Evolutionary conservation across 2,113 vertebrate species (phyloP), one percentile per base, ranked within the genome.

Genomic region (Paratilapia polleni): DNA sequence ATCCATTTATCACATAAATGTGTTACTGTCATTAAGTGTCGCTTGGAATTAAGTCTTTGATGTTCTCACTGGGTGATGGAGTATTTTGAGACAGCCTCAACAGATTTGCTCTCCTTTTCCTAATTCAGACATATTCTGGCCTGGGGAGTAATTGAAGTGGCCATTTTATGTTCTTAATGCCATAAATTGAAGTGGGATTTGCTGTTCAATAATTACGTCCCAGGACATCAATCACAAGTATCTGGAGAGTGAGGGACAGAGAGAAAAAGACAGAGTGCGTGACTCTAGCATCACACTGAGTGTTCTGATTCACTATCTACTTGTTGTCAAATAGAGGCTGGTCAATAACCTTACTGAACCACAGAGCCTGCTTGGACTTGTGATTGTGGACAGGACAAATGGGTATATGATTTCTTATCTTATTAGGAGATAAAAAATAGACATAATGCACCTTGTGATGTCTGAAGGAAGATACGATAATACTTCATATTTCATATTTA

Each of bases 181-280:
- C 70, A 86, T 82, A 81, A 90, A 91, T 90, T 89, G 59, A 66
- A 87, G 76, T 60, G 76, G 80, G 86, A 91, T 89, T 89, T 89
- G 77, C 82, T 74, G 80, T 88, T 87, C 84, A 73, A 88, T 89
- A 90, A 88, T 87, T 83, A 83, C 15, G 2, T 84, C 85, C 85
- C 77, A 14, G 52, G 63, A 57, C 83, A 89, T 89, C 77, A 81
- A 84, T 90, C 82, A 80, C 61, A 62, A 82, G 77, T 76, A 34
- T 77, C 49, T 70, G 31, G 34, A 86, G 24, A 82, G 59, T n/a
- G 10, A 34, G 10, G 4, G 66, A 57, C 20, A 24, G 22, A 64
- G 22, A 36, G 28, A 38, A 22, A 77, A 28, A 63, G 66, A 24
- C 17, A 70, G 78, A 80, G 41, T 43, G 64, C 0, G 41, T 49